Percentiles rank a stretch among this genome's conserved stretches.
phyloP scores from a whole-genome alignment of 2,797 vertebrate genomes.

The Darevskia mixta region DNA sequence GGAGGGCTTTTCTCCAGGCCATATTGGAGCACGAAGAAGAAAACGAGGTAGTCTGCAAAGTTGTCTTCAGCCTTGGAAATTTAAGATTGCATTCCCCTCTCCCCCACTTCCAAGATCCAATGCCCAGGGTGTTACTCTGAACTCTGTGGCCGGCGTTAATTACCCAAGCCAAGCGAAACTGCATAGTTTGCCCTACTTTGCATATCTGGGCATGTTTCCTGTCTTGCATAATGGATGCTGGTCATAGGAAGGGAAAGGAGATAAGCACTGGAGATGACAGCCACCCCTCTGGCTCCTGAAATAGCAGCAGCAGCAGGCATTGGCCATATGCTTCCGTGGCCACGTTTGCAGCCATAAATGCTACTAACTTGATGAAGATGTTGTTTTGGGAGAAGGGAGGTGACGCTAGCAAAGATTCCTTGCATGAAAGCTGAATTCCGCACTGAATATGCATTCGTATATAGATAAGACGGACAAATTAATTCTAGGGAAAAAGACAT shows the following conservation, averaged over 20 bases:
- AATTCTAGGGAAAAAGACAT: no score
- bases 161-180: neutral
- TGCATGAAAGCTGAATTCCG: no score
- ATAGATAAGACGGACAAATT: no score
- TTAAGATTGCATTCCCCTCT: neutral
- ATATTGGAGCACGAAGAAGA: constrained; percentile 96
- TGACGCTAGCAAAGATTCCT: no score
- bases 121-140: no score
- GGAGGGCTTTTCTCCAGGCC: constrained; percentile 93
- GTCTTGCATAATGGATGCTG: neutral
- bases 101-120: neutral
- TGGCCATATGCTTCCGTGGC: neutral
- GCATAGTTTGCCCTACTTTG: neutral
- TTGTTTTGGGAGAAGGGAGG: no score
- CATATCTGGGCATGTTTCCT: neutral
- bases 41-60: constrained; percentile 86
- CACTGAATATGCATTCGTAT: no score
- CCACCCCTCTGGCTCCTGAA: neutral
- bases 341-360: neutral
- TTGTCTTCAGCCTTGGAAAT: neutral
- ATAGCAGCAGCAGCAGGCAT: neutral
- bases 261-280: no score
- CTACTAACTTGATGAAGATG: neutral
- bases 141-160: neutral
- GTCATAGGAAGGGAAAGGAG: neutral